Conservation (phyloP, 2,888 invertebrate species). For the Nowickia ferox region DNA sequence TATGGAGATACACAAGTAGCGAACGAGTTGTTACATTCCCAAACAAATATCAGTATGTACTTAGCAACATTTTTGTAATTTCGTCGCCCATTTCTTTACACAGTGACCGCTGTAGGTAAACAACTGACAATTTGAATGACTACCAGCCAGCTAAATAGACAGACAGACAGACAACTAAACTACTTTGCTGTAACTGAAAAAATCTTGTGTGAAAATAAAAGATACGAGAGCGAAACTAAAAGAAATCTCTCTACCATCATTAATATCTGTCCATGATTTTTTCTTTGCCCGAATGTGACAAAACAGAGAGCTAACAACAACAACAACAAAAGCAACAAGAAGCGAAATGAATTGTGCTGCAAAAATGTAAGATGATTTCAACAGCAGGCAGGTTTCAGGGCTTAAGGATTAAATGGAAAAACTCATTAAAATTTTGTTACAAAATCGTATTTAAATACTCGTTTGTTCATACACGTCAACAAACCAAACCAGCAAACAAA, state of each 20-base stretch:
- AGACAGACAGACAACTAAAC: slow-evolving; percentile 5
- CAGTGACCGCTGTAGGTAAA: background rate
- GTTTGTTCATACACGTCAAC: slow-evolving; percentile 46
- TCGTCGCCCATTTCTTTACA: slow-evolving; percentile 8
- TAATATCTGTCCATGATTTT: slow-evolving; percentile 48
- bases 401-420: slow-evolving; percentile 75
- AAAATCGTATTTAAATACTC: slow-evolving; percentile 76
- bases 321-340: no score
- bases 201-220: slow-evolving; percentile 8
- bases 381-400: slow-evolving; percentile 66
- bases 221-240: slow-evolving; percentile 12
- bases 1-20: background rate
- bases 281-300: slow-evolving; percentile 31
- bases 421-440: slow-evolving; percentile 80
- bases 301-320: no score
- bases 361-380: slow-evolving; percentile 42
- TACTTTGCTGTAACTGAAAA: background rate
- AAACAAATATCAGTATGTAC: slow-evolving; percentile 50
- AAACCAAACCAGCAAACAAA: slow-evolving; percentile 27
- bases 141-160: no score
- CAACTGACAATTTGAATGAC: slow-evolving; percentile 34
- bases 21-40: slow-evolving; percentile 15
- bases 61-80: slow-evolving; percentile 42
- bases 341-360: slow-evolving; percentile 14
- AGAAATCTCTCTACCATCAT: slow-evolving; percentile 60